Evolutionary conservation across 2,113 vertebrate species (phyloP), one percentile per base, ranked within the genome.

Genomic region (Excalfactoria chinensis): DNA sequence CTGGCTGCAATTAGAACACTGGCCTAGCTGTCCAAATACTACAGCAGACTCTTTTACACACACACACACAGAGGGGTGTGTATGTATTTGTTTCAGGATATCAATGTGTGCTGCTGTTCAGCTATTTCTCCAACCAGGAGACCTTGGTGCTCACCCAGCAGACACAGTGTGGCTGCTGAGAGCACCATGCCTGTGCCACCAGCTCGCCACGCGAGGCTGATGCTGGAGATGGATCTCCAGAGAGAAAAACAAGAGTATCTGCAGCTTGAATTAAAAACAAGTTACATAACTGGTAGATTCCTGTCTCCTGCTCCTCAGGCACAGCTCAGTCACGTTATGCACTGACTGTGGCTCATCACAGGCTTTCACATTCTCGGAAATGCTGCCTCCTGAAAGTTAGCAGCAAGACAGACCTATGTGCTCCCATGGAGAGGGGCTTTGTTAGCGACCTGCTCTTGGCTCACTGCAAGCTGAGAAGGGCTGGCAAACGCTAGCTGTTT

Each of bases 401-500:
- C 91, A 68, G 93, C 79, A 53, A 64, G 84, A 60, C 80, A 80
- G 87, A 46, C 51, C 78, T 18, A 0, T 12, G 94, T 15, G 82
- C 81, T 85, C n/a, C 55, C 10, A 0, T n/a, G 91, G 81, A 82
- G 81, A 76, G 75, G 77, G 94, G 75, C n/a, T 93, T 44, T 8
- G 2, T 74, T 67, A n/a, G 59, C 40, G 87, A 83, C 84, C 89
- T 67, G 75, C 71, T 93, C 91, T 10, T 89, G 93, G 88, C 88
- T 69, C 13, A 28, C 62, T 49, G 93, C 92, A 62, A 28, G 32
- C 58, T 25, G 77, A 87, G 86, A 72, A 92, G 84, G 90, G 96
- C 82, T 91, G 91, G 91, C 95, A 93, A 59, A 88, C 43, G 56
- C 76, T 67, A 41, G 35, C 84, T 85, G 87, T 89, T 94, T 92